Base-by-base conservation (phyloP, 2,797 vertebrate species). In the Muraenolepis orangiensis region DNA sequence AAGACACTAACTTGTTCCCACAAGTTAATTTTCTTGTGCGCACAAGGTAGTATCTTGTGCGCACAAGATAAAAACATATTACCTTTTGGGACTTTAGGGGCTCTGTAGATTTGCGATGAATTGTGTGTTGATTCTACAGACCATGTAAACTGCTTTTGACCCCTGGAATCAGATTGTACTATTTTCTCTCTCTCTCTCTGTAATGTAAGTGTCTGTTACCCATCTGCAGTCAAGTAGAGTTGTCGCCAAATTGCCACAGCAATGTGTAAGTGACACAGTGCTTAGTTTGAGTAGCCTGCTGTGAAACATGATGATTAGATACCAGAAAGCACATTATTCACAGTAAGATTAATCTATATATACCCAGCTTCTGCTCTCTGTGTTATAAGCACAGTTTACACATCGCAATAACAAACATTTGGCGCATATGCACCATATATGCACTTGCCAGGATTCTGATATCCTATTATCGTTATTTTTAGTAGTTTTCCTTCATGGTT, bases 101-200 rank as follows among this genome's bases (percentile, higher is more conserved):
- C 73, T 72, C 46, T 32, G 40, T 51, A 31, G 36, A 26, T 64
- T 64, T 69, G 28, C 23, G 71, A 78, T 76, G 36, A 80, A 76
- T 51, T 66, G 28, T 64, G 42, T 34, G 69, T 77, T 72, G 13
- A 42, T 77, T 80, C 69, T 38, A 61, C 69, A 61, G 40, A 68
- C 74, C 42, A 61, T 79, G 38, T 78, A 77, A 82, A 64, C 57
- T 70, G 40, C 73, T 74, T 73, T 71, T n/a, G n/a, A n/a, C n/a
- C n/a, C n/a, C 29, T 0, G 40, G 78, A 61, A 61, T 61, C 57
- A 26, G 57, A 61, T 23, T 61, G 57, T 61, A 61, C 26, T 64
- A 64, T 57, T 1, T 40, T 61, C 51, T 26, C 51, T 26, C 6
- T 23, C 7, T 61, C 0, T 61, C 51, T 61, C 20, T 61, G 20